These are phyloP conservation scores for Ceraclea dissimilis DNA, from an alignment of 2,888 invertebrate genomes.

Conservation along the genomic window DNA sequence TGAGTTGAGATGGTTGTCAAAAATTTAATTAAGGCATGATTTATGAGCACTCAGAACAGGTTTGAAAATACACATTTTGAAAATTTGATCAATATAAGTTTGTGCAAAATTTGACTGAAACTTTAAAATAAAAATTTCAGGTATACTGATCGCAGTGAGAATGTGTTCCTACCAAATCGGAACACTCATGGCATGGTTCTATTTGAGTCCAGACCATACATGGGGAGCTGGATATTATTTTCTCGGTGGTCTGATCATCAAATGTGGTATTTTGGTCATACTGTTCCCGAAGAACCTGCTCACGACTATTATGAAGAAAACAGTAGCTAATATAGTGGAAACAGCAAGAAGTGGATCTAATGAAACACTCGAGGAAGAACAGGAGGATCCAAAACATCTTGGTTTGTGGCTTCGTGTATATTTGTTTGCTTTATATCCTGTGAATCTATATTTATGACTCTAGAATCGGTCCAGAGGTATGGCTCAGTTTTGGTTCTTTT, in stretches of 20 bases:
- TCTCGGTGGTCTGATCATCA: slow-evolving; percentile 38
- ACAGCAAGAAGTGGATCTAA: slow-evolving; percentile 31
- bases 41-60: no score
- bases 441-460: no score
- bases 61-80: no score
- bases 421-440: not conserved
- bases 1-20: no score
- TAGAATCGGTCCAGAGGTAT: no score
- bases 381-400: slow-evolving; percentile 16
- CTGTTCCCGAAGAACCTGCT: slow-evolving; percentile 51
- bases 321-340: slow-evolving; percentile 49
- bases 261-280: slow-evolving; percentile 43
- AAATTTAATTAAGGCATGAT: no score
- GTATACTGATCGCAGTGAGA: slow-evolving; percentile 31
- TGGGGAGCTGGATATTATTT: slow-evolving; percentile 49
- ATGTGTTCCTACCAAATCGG: slow-evolving; percentile 36
- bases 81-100: no score
- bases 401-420: no score
- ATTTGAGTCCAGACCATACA: slow-evolving; percentile 28
- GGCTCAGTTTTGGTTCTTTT: no score
- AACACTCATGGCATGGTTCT: slow-evolving; percentile 33
- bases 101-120: no score
- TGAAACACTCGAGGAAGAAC: slow-evolving; percentile 25
- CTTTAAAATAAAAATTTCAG: no score
- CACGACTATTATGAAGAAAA: slow-evolving; percentile 45